These are phyloP conservation scores for Passerina amoena DNA, from an alignment of 2,113 vertebrate genomes.

Conservation along the genomic window DNA sequence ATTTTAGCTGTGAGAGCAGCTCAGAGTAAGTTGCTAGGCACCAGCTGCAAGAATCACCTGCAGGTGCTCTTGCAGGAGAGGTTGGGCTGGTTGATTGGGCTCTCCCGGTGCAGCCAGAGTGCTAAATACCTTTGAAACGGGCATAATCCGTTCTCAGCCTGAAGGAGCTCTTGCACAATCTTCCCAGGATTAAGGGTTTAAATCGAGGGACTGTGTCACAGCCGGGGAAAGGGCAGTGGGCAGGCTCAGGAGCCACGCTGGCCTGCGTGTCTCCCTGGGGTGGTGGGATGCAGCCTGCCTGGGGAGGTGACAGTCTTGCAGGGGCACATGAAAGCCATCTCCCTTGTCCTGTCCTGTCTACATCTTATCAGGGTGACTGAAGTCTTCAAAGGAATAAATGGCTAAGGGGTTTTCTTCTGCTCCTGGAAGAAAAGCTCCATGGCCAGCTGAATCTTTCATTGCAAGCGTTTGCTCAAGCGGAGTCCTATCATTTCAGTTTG, in stretches of 20 bases:
- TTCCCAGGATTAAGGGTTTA: not conserved
- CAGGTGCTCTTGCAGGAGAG: not conserved
- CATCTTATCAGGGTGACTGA: not conserved
- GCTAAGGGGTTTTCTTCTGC: not conserved
- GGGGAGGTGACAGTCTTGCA: not conserved
- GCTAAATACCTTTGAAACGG: not conserved
- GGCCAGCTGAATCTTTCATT: not conserved
- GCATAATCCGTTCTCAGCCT: not conserved
- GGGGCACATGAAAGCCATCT: not conserved
- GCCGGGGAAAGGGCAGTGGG: not conserved
- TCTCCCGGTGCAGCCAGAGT: not conserved
- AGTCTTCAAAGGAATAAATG: not conserved
- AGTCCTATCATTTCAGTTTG: not conserved
- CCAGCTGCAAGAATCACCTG: slow-evolving; percentile 5
- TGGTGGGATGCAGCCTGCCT: not conserved
- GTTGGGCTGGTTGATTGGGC: not conserved
- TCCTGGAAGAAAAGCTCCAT: not conserved
- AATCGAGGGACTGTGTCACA: not conserved
- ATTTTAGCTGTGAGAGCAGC: slow-evolving; percentile 1
- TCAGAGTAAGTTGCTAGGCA: slow-evolving; percentile 34
- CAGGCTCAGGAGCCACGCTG: not conserved
- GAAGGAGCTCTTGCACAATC: not conserved
- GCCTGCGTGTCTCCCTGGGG: not conserved
- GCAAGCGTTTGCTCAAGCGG: not conserved
- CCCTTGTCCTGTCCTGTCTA: not conserved